Conservation (phyloP, 2,888 invertebrate genomes). For the Flabesymbios commensalis region DNA sequence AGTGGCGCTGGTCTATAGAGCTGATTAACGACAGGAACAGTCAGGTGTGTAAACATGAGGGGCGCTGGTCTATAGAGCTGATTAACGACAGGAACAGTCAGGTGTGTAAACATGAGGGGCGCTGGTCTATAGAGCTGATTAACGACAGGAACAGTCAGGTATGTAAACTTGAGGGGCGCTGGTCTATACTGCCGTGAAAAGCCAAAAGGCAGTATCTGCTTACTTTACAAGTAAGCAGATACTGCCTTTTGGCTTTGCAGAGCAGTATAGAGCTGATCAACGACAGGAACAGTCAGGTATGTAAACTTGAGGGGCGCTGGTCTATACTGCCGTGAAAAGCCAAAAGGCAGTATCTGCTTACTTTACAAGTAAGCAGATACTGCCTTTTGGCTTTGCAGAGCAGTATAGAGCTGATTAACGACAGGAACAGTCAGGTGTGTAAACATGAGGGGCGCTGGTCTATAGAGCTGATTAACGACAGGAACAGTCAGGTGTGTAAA, state of each 20-base stretch:
- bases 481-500: slow-evolving; percentile 78
- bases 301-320: no score
- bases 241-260: no score
- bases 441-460: slow-evolving; percentile 98
- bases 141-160: slow-evolving; percentile 93
- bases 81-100: slow-evolving; percentile 97
- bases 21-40: no score
- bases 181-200: no score
- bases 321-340: no score
- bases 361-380: no score
- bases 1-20: not conserved
- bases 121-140: slow-evolving; percentile 98
- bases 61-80: slow-evolving; percentile 95
- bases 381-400: no score
- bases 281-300: slow-evolving; percentile 86
- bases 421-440: slow-evolving; percentile 82
- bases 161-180: slow-evolving; percentile 82
- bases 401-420: slow-evolving; percentile 99
- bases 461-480: slow-evolving; percentile 97
- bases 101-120: slow-evolving; percentile 81
- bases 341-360: no score
- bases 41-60: slow-evolving; percentile 98
- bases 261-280: slow-evolving; percentile 99
- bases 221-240: no score
- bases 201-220: no score